A percentile compares a stretch with the other conserved stretches of the same genome.
These are phyloP conservation scores for Oreochromis niloticus DNA, from an alignment of 2,113 vertebrate genomes.

Conservation along the genomic window DNA sequence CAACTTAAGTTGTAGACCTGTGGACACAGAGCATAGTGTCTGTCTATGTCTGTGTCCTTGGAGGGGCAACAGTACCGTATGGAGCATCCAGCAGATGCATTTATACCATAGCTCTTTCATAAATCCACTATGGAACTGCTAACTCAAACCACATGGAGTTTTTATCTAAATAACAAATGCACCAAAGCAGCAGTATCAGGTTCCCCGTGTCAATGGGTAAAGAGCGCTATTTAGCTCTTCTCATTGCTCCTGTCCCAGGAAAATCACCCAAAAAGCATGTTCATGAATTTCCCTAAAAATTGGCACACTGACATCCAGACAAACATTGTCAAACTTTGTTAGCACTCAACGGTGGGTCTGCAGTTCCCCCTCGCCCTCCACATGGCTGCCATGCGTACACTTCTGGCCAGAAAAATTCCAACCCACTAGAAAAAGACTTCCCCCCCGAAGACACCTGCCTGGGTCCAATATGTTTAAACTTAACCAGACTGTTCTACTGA, in stretches of 20 bases:
- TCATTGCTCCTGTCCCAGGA: slow-evolving; percentile 40
- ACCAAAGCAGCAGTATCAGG: slow-evolving; percentile 49
- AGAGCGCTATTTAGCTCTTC: slow-evolving; percentile 46
- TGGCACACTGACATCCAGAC: slow-evolving; percentile 59
- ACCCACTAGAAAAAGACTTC: not conserved
- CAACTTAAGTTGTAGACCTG: not conserved
- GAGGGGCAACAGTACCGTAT: not conserved
- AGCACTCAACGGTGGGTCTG: slow-evolving; percentile 32
- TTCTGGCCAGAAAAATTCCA: slow-evolving; percentile 34
- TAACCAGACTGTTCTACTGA: slow-evolving; percentile 33
- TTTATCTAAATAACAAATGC: slow-evolving; percentile 70
- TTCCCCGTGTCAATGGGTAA: slow-evolving; percentile 46
- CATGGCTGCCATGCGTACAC: slow-evolving; percentile 52
- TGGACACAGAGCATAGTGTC: not conserved
- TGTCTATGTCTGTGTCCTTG: not conserved
- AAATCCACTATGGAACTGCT: slow-evolving; percentile 62
- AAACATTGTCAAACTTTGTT: slow-evolving; percentile 73
- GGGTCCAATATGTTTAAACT: slow-evolving; percentile 34
- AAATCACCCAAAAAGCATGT: slow-evolving; percentile 58
- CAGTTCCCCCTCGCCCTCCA: slow-evolving; percentile 16
- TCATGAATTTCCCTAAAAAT: slow-evolving; percentile 57
- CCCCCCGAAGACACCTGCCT: slow-evolving; percentile 48
- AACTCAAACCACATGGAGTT: slow-evolving; percentile 70
- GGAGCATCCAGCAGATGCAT: slow-evolving; percentile 56
- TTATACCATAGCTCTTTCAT: slow-evolving; percentile 50